phyloP scores from a whole-genome alignment of 2,888 invertebrate species.

The Conchocele bisecta region DNA sequence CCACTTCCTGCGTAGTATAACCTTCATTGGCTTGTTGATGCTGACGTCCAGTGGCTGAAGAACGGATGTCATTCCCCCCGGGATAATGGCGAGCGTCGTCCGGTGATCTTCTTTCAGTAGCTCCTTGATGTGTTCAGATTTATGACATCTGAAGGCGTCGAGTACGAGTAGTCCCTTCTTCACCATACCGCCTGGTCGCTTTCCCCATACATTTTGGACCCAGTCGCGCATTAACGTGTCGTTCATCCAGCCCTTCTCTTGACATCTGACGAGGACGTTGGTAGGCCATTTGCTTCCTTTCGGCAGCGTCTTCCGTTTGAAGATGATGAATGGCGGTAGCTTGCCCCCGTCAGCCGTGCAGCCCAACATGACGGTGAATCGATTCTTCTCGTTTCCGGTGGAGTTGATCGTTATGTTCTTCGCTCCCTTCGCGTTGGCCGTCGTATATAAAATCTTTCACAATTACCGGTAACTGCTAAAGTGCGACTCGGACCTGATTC shows the following conservation, averaged over 20 bases:
- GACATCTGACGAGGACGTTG: constrained; percentile 6
- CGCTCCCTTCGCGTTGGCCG: constrained; percentile 4
- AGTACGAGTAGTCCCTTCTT: constrained; percentile 22
- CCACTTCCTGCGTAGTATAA: constrained; percentile 2
- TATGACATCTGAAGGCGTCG: constrained; percentile 25
- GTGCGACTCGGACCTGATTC: too few relatives aligned
- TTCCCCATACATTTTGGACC: constrained; percentile 27
- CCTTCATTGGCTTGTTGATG: constrained; percentile 29
- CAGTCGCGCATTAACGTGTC: constrained; percentile 21
- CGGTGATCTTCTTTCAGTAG: not conserved
- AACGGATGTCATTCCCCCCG: constrained; percentile 21
- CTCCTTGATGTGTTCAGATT: not conserved
- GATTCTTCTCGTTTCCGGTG: constrained; percentile 36
- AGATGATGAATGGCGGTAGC: constrained; percentile 27
- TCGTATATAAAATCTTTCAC: too few relatives aligned
- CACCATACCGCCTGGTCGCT: constrained; percentile 10
- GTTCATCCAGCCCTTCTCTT: constrained; percentile 39
- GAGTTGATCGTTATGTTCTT: constrained; percentile 18
- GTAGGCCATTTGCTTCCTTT: constrained; percentile 4
- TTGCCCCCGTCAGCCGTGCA: constrained; percentile 35
- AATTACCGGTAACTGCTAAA: too few relatives aligned
- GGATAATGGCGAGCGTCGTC: constrained; percentile 21
- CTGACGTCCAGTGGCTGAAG: constrained; percentile 34
- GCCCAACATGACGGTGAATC: constrained; percentile 23
- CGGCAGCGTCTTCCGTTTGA: constrained; percentile 26